phyloP scores from a whole-genome alignment of 2,113 vertebrate species.

The Parus major region DNA sequence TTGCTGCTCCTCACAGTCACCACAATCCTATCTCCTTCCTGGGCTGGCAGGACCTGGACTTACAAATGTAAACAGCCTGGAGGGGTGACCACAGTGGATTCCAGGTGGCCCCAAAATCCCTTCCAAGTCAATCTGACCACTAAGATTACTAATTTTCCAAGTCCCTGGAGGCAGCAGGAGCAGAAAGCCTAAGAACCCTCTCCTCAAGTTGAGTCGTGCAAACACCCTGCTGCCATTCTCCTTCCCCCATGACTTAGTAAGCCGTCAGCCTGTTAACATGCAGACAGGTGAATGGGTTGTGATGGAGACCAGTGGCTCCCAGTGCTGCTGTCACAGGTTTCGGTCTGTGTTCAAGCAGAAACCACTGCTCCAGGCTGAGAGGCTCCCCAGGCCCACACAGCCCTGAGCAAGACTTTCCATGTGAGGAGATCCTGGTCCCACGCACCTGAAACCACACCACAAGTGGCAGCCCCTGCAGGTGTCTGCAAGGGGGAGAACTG shows the following conservation, averaged over 20 bases:
- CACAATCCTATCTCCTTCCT: background rate
- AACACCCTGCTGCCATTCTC: background rate
- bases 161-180: background rate
- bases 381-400: background rate
- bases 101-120: background rate
- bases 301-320: background rate
- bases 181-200: background rate
- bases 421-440: background rate
- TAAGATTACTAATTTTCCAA: background rate
- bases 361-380: background rate
- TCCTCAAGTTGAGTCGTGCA: background rate
- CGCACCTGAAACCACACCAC: background rate
- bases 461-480: background rate
- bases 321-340: background rate
- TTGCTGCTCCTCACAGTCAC: background rate
- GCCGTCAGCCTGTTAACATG: background rate
- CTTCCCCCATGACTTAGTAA: accelerated
- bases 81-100: background rate
- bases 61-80: background rate
- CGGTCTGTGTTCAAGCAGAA: background rate
- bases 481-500: background rate
- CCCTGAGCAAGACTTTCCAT: background rate
- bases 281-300: background rate
- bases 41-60: background rate
- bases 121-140: background rate